Base-by-base conservation (phyloP, 2,113 vertebrate genomes). In the Sinocyclocheilus maitianheensis region DNA sequence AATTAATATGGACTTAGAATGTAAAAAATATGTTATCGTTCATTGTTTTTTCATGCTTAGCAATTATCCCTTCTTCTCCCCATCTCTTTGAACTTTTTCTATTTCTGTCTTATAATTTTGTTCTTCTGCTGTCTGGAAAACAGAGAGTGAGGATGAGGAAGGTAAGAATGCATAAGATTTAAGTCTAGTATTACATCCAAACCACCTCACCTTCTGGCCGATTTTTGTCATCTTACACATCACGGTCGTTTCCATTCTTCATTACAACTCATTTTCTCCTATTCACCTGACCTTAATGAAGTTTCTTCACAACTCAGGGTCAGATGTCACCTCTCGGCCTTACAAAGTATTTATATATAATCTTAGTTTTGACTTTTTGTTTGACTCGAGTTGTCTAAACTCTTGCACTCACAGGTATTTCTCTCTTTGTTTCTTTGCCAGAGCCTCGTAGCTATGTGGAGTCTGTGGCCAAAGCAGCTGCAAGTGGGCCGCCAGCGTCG, bases 381-480 rank as follows among this genome's bases (percentile, higher is more conserved):
- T 37, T 20, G 20, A 20, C 48, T 71, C 13, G 20, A 20, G 37
- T 71, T 9, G n/a, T 16, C 43, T 24, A 4, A 20, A 14, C n/a
- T 46, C 18, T 16, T 10, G 53, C 18, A 6, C 37, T 72, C 53
- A 83, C 11, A 11, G 13, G 22, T 62, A 20, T 55, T 24, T 80
- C 63, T 48, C 13, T 71, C 9, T 65, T 75, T 80, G 24, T 84
- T 22, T 88, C n/a, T 88, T 84, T 90, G 0, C 18, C 94, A 99
- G 98, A 97, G 63, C 96, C 98, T 24, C 94, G 97, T 87, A 99
- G 97, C 92, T 99, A 99, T 0, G 98, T 99, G 0, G 97, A 99
- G 88, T 98, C 98, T 0, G 97, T 99, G 88, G 98, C 96, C 0
- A 96, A 96, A 88, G 97, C 97, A 0, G 98, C 98, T 0, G 90